phyloP scores from a whole-genome alignment of 2,113 vertebrate species.

The Benitochromis conjunctus region DNA sequence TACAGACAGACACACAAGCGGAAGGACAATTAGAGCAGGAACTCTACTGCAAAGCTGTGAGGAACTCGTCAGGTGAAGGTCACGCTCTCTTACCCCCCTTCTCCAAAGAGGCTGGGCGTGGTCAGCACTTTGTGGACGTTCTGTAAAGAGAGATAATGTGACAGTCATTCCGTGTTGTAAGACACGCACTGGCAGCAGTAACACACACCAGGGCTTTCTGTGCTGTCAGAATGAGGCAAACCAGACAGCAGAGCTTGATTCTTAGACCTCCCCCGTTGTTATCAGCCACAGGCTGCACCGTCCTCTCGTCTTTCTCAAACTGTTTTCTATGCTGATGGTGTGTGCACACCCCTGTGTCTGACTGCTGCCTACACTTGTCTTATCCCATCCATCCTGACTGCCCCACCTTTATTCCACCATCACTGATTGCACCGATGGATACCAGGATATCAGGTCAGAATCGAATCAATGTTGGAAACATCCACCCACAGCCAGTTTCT shows the following conservation, averaged over 20 bases:
- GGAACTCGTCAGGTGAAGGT: background rate
- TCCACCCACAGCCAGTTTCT: background rate
- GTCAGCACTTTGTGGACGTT: conserved; percentile 86
- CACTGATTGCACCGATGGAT: fast-evolving
- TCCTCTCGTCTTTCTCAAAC: background rate
- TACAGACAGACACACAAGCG: background rate
- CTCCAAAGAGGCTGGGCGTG: conserved; percentile 60
- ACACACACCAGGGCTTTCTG: background rate
- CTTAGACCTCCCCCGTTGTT: background rate
- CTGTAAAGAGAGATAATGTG: conserved; percentile 51
- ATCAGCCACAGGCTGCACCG: fast-evolving
- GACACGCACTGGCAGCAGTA: fast-evolving
- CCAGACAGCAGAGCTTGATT: background rate
- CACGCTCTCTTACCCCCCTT: conserved; percentile 72
- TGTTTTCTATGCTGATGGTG: background rate
- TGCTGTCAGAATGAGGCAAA: background rate
- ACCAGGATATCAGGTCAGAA: background rate
- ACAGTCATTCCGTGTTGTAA: background rate
- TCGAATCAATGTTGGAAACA: background rate
- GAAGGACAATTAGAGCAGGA: background rate
- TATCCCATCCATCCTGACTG: background rate
- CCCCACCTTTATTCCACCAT: background rate
- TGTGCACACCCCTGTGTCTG: background rate
- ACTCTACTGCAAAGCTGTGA: background rate
- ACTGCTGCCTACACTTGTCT: background rate